These are phyloP conservation scores for Chrysotoxum bicinctum DNA, from an alignment of 2,888 invertebrate genomes.

Conservation along the genomic window DNA sequence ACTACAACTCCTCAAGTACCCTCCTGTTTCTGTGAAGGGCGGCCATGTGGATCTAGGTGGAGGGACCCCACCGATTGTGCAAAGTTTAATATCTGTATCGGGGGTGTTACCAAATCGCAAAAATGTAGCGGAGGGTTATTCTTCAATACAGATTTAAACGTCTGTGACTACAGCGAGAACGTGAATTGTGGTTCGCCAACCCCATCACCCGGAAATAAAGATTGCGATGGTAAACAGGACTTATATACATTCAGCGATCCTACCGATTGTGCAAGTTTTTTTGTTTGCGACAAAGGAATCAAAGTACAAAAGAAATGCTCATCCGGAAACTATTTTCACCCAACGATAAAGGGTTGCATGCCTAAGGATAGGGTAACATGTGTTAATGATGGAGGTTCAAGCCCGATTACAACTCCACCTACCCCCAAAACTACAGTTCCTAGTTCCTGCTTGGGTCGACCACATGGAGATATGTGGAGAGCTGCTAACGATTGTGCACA, in stretches of 20 bases:
- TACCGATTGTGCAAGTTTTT: neutral
- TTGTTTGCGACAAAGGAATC: neutral
- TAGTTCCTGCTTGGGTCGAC: no score
- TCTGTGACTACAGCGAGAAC: neutral
- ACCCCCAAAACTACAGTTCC: neutral
- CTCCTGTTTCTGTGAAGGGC: no score
- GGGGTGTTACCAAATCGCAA: neutral
- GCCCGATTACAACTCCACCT: neutral
- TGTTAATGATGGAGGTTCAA: neutral
- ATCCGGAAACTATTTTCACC: neutral
- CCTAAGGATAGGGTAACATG: neutral
- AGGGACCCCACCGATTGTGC: neutral
- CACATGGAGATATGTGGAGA: no score
- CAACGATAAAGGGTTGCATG: neutral
- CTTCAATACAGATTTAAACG: neutral
- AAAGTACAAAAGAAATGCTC: neutral
- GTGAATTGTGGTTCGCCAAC: neutral
- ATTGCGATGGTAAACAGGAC: neutral
- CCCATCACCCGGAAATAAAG: neutral
- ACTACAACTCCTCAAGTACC: no score
- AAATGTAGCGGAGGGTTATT: neutral
- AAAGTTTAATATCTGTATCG: neutral
- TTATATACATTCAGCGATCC: neutral
- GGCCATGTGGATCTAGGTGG: no score
- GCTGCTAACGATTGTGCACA: no score